Conservation (phyloP, 2,888 invertebrate species). For the Erpobdella octoculata region DNA sequence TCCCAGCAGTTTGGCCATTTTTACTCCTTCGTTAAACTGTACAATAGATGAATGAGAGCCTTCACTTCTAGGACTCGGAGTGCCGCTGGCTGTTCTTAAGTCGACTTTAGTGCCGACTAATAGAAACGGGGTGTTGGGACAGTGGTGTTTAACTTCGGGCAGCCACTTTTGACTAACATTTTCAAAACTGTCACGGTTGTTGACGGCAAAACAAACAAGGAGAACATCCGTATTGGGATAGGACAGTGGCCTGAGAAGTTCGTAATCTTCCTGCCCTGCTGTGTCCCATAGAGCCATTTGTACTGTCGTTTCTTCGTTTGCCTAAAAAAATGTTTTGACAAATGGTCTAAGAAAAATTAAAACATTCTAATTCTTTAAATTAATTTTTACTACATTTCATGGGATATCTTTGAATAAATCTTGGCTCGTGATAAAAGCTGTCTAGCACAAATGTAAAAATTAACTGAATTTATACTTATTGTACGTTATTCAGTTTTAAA, state of each 20-base stretch:
- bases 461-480: no score
- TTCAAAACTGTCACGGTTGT: constrained; percentile 34
- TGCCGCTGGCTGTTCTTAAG: constrained; percentile 22
- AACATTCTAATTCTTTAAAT: no score
- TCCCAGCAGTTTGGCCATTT: constrained; percentile 31
- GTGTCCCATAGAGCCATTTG: constrained; percentile 36
- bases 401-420: no score
- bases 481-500: no score
- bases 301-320: constrained; percentile 23
- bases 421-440: no score
- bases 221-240: constrained; percentile 36
- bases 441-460: no score
- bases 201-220: constrained; percentile 34
- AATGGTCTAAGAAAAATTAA: no score
- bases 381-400: no score
- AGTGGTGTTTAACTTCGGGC: constrained; percentile 32
- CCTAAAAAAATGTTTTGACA: neutral
- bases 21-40: neutral
- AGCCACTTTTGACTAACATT: constrained; percentile 34
- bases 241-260: constrained; percentile 34
- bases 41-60: constrained; percentile 8
- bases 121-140: constrained; percentile 32
- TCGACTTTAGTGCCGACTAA: constrained; percentile 37
- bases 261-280: constrained; percentile 36
- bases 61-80: neutral